Base-by-base conservation (phyloP, 2,888 invertebrate species). In the Harpagoxenus sublaevis region DNA sequence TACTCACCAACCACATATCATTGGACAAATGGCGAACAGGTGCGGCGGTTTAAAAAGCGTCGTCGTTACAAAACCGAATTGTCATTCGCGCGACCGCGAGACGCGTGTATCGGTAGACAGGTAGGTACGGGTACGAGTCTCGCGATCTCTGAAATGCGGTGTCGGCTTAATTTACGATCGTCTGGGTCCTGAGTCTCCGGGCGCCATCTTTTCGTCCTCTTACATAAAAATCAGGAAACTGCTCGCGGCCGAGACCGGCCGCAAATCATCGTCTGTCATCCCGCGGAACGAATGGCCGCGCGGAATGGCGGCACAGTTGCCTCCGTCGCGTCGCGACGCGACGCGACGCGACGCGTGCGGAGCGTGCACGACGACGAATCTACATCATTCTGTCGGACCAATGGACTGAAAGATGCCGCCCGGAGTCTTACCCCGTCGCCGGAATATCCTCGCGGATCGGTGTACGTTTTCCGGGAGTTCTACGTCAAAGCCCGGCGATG, bases 191-290 rank as follows among this genome's bases (percentile, higher is more conserved):
- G 89, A 90, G 85, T 86, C 82, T 85, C 79, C 73, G 88, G 91
- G 89, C 90, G 88, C 87, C 88, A 84, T 86, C 88, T 91, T 91
- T 89, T 90, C 88, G 90, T 87, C 90, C 88, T 91, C 92, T 94
- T 93, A 93, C 93, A 93, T 93, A 94, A 94, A 94, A 94, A 94
- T 94, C 94, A 92, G 92, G 91, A 92, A 93, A 92, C 93, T 92
- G 89, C 84, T 86, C 85, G 84, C 90, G 89, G 83, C 87, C 87
- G 87, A 86, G 92, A 91, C 92, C 92, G 89, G 84, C 90, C 92
- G 93, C 94, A 94, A 94, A 94, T 94, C 94, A 94, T 94, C 93
- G 91, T 92, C 92, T 92, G 94, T 94, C 94, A 90, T 87, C 88
- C 83, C 78, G 89, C 78, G 89, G 75, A 93, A 94, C 91, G 93